Evolutionary conservation across 2,888 invertebrate genomes (phyloP).

Genomic region (Unio pictorum): DNA sequence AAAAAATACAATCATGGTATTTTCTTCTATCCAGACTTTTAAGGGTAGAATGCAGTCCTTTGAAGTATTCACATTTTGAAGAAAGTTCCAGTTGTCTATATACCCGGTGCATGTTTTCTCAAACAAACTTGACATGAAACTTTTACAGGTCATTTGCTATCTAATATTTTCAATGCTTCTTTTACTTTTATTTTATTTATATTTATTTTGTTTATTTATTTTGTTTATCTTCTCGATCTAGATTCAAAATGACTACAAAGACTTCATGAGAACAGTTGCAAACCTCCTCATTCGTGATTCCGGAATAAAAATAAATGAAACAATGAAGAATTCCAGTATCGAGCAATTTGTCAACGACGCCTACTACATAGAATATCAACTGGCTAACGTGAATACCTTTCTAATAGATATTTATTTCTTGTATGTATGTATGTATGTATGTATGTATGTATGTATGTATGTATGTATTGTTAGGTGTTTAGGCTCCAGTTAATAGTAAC

Average conservation of each 20-base stretch:
- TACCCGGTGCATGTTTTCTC: neutral
- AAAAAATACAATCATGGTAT: too few species aligned
- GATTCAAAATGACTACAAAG: slow-evolving; percentile 57
- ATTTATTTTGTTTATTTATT: neutral
- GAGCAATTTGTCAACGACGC: slow-evolving; percentile 61
- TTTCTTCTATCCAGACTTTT: too few species aligned
- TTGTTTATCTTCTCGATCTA: slow-evolving; percentile 12
- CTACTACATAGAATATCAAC: slow-evolving; percentile 48
- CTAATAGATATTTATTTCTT: too few species aligned
- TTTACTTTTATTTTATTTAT: neutral
- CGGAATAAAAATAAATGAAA: slow-evolving; percentile 40
- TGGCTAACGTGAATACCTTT: slow-evolving; percentile 47
- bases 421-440: too few species aligned
- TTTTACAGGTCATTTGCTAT: neutral
- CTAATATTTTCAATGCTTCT: neutral
- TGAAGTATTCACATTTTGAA: too few species aligned
- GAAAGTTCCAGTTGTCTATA: neutral
- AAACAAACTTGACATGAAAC: neutral
- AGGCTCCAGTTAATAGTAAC: too few species aligned
- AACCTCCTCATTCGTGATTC: slow-evolving; percentile 57
- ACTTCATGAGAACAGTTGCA: slow-evolving; percentile 56
- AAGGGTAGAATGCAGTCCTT: too few species aligned
- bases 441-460: too few species aligned
- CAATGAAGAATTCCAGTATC: slow-evolving; percentile 34
- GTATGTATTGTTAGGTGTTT: too few species aligned